These are phyloP conservation scores for Columba livia DNA, from an alignment of 2,113 vertebrate genomes.

Conservation along the genomic window DNA sequence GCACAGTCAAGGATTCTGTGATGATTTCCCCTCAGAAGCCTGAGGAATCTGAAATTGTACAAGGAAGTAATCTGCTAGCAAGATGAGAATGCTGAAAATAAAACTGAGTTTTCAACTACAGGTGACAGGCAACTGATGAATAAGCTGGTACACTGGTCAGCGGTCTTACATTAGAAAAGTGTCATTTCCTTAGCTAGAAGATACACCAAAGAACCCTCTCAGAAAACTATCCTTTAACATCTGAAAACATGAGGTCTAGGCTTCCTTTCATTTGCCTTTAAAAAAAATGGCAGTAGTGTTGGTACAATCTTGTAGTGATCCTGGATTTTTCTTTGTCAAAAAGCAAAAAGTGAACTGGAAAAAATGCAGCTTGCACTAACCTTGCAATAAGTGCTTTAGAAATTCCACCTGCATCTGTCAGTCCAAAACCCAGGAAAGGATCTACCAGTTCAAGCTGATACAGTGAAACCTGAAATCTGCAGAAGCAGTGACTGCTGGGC, in stretches of 20 bases:
- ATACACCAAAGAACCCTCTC: background rate
- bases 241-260: background rate
- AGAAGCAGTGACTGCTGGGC: background rate
- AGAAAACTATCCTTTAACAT: background rate
- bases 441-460: background rate
- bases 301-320: background rate
- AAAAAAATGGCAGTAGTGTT: background rate
- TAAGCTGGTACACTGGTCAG: background rate
- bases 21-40: background rate
- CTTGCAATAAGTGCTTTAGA: background rate
- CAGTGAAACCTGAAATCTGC: background rate
- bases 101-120: background rate
- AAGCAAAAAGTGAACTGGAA: background rate
- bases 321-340: background rate
- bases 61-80: background rate
- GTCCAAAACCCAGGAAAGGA: background rate
- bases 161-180: background rate
- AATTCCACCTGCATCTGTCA: rapidly evolving
- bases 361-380: background rate
- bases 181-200: background rate
- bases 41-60: background rate
- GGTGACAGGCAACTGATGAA: background rate
- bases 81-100: background rate
- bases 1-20: background rate
- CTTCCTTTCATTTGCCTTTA: background rate